Evolutionary conservation across 2,797 vertebrate genomes (phyloP).

Genomic region (Sternotherus odoratus): DNA sequence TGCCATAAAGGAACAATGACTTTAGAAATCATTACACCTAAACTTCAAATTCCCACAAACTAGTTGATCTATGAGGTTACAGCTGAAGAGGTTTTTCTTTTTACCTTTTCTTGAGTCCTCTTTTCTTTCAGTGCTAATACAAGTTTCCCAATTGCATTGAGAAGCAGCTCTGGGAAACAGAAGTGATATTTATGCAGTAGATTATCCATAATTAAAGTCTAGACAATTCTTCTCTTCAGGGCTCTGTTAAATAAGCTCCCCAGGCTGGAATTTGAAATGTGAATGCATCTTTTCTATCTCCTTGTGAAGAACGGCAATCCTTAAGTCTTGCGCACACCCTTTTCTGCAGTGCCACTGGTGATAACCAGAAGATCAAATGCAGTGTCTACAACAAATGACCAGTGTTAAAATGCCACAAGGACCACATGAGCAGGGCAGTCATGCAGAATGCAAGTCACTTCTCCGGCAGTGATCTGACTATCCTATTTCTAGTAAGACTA

Average conservation of each 20-base stretch:
- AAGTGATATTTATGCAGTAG: conserved; percentile 62
- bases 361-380: conserved; percentile 55
- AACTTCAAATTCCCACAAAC: neutral
- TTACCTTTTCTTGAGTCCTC: conserved; percentile 76
- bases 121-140: conserved; percentile 46
- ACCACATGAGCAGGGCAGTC: conserved; percentile 40
- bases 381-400: conserved; percentile 50
- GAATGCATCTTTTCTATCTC: conserved; percentile 17
- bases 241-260: conserved; percentile 35
- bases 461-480: conserved; percentile 24
- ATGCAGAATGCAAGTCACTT: conserved; percentile 66
- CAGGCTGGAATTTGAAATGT: neutral
- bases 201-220: conserved; percentile 71
- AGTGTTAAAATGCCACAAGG: conserved; percentile 58
- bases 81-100: neutral
- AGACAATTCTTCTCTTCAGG: conserved; percentile 32
- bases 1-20: neutral
- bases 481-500: conserved; percentile 64
- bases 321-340: neutral
- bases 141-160: conserved; percentile 67
- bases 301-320: neutral
- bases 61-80: neutral
- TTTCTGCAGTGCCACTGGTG: conserved; percentile 45
- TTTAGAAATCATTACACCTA: neutral
- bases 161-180: conserved; percentile 69